phyloP scores from a whole-genome alignment of 2,888 invertebrate genomes.

The Diloba caeruleocephala region DNA sequence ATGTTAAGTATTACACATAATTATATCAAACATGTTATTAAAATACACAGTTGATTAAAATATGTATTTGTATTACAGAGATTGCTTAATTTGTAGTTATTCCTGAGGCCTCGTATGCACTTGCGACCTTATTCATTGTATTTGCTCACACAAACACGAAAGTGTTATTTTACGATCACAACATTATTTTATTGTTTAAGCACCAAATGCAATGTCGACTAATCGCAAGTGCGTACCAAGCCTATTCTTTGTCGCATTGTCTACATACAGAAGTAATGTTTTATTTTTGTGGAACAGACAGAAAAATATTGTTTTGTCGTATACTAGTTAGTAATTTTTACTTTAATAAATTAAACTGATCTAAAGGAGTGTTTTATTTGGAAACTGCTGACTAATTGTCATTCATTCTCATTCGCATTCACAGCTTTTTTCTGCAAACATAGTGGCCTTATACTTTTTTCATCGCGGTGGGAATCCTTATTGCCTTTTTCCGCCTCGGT shows the following conservation, averaged over 20 bases:
- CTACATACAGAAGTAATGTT: constrained; percentile 13
- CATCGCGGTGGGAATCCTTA: no score
- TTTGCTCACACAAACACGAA: not conserved
- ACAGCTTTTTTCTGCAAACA: no score
- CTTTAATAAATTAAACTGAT: constrained; percentile 55
- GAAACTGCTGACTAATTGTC: not conserved
- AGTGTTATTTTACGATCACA: no score
- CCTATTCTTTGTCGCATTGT: constrained; percentile 36
- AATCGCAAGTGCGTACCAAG: constrained; percentile 4
- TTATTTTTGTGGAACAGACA: constrained; percentile 26
- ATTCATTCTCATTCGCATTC: not conserved
- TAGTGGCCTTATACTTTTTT: no score
- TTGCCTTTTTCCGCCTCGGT: no score
- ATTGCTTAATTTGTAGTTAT: constrained; percentile 26
- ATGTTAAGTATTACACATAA: no score
- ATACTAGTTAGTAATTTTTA: constrained; percentile 52
- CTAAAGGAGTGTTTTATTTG: constrained; percentile 18
- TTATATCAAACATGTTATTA: constrained; percentile 3
- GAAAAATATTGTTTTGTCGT: constrained; percentile 36
- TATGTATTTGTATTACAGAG: constrained; percentile 5
- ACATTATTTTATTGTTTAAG: no score
- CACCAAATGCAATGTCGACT: not conserved
- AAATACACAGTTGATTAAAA: constrained; percentile 6
- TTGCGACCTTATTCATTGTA: no score
- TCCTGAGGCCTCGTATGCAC: not conserved